Evolutionary conservation across 2,797 vertebrate species (phyloP).

Genomic region (Helarctos malayanus): DNA sequence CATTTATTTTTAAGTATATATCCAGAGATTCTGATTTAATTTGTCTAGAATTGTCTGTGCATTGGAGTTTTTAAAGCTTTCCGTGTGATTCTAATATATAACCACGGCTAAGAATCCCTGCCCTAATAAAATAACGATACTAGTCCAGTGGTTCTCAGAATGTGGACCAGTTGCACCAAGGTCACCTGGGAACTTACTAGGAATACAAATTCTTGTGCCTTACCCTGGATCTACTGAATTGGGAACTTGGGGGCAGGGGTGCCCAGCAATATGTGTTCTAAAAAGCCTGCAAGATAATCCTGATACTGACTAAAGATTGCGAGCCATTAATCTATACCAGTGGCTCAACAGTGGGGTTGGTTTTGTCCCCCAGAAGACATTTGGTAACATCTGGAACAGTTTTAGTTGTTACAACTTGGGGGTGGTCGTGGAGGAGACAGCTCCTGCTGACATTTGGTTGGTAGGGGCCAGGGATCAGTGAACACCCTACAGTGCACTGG

Average conservation of each 20-base stretch:
- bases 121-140: neutral
- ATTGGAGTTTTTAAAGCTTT: neutral
- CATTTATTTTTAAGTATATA: neutral
- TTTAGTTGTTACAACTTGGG: neutral
- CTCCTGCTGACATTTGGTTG: neutral
- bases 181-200: neutral
- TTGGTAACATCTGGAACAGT: neutral
- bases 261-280: neutral
- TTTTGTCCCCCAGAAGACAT: neutral
- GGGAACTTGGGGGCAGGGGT: neutral
- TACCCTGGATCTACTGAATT: neutral
- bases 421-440: neutral
- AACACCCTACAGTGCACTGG: neutral
- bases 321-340: neutral
- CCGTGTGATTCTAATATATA: neutral
- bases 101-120: neutral
- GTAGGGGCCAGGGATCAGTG: neutral
- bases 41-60: neutral
- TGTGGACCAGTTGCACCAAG: neutral
- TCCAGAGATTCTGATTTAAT: conserved; percentile 25
- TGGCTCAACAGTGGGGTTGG: neutral
- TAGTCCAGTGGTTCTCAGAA: neutral
- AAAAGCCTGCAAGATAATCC: neutral
- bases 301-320: neutral
- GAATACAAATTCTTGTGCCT: neutral